Conservation (phyloP, 2,113 vertebrate species). For the Cricetomys ansorgei region DNA sequence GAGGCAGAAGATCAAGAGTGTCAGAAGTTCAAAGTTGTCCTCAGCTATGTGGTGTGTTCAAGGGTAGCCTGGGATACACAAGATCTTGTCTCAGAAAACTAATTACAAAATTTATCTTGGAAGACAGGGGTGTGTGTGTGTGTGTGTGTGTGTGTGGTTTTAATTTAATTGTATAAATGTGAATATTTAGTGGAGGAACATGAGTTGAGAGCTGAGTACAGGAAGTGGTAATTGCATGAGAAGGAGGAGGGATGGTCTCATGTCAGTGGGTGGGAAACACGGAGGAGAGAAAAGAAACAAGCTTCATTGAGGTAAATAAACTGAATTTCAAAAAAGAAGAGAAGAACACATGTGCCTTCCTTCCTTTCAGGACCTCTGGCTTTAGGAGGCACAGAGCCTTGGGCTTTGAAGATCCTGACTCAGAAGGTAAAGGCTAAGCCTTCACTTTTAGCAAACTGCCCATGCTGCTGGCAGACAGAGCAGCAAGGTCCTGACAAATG, state of each 20-base stretch:
- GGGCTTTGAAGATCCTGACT: neutral
- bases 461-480: neutral
- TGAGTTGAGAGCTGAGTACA: neutral
- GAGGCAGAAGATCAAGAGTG: neutral
- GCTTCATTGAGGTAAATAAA: neutral
- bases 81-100: neutral
- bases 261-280: neutral
- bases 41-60: neutral
- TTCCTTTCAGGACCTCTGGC: neutral
- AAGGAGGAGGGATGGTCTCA: neutral
- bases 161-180: neutral
- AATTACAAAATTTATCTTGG: neutral
- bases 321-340: neutral
- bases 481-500: neutral
- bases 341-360: neutral
- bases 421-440: neutral
- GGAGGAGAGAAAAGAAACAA: neutral
- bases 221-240: neutral
- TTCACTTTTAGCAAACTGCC: neutral
- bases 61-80: neutral
- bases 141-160: neutral
- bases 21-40: neutral
- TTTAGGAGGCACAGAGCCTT: neutral
- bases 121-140: neutral
- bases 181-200: neutral